A percentile compares a stretch with the other conserved stretches of the same genome.
phyloP scores from a whole-genome alignment of 1,140 invertebrate species.

The Polypedilum pembai region DNA sequence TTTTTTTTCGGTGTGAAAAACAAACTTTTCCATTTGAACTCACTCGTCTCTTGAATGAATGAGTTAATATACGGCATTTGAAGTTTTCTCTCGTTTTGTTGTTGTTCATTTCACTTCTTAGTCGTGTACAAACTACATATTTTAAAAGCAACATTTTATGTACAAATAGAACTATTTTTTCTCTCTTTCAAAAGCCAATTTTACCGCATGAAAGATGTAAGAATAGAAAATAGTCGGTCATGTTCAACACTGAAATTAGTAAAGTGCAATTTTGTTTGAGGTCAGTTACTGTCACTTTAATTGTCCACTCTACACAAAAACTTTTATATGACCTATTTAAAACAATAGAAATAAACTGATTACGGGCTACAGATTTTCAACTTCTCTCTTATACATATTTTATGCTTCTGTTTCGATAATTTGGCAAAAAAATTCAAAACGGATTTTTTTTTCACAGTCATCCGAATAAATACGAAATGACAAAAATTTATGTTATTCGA shows the following conservation, averaged over 20 bases:
- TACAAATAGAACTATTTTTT: too few species aligned
- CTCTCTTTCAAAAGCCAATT: too few species aligned
- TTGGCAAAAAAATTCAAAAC: background rate
- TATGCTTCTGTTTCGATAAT: background rate
- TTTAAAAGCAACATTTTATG: too few species aligned
- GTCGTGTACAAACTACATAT: too few species aligned
- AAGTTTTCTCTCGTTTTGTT: too few species aligned
- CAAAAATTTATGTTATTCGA: background rate
- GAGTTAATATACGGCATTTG: too few species aligned
- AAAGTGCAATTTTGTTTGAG: background rate
- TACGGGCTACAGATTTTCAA: background rate
- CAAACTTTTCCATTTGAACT: too few species aligned
- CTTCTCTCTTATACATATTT: background rate
- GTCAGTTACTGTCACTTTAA: background rate
- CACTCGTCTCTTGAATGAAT: too few species aligned
- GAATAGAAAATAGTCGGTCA: background rate
- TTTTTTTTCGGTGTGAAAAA: too few species aligned
- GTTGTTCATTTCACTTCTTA: too few species aligned
- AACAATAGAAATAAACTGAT: background rate
- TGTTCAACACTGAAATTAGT: background rate
- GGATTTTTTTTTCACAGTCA: background rate
- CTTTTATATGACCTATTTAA: background rate
- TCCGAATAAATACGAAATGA: background rate
- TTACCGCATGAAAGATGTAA: too few species aligned
- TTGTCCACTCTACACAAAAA: background rate